These are phyloP conservation scores for Nylanderia fulva DNA, from an alignment of 1,140 invertebrate species.

Conservation along the genomic window DNA sequence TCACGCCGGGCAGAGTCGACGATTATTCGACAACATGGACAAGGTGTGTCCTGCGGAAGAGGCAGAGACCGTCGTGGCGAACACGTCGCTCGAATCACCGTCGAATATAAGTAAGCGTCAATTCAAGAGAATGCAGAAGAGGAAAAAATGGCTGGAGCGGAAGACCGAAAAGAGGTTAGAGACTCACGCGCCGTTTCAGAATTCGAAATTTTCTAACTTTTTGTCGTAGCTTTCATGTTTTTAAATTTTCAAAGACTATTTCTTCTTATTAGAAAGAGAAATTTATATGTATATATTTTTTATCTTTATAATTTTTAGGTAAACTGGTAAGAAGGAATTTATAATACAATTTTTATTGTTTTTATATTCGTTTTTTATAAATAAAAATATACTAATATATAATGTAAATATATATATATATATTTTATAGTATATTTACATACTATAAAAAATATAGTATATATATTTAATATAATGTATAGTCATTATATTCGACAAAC, in stretches of 20 bases:
- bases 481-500: conserved; percentile 17
- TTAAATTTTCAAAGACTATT: background rate
- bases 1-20: background rate
- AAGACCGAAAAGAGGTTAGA: conserved; percentile 84
- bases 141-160: conserved; percentile 84
- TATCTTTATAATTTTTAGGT: conserved; percentile 12
- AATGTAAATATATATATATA: too few species aligned
- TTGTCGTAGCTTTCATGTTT: background rate
- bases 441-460: too few species aligned
- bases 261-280: background rate
- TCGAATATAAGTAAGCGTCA: conserved; percentile 84
- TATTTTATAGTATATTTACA: too few species aligned
- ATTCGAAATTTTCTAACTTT: background rate
- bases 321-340: background rate
- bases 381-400: background rate
- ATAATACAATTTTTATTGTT: background rate
- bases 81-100: conserved; percentile 5
- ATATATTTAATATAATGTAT: too few species aligned
- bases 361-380: background rate
- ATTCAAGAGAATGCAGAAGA: conserved; percentile 85
- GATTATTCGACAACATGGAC: background rate
- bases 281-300: background rate
- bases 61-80: background rate
- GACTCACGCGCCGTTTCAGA: background rate
- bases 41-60: background rate